A percentile compares a stretch with the other conserved stretches of the same genome.
Evolutionary conservation across 1,140 invertebrate genomes (phyloP).

Genomic region (Dreissena polymorpha): DNA sequence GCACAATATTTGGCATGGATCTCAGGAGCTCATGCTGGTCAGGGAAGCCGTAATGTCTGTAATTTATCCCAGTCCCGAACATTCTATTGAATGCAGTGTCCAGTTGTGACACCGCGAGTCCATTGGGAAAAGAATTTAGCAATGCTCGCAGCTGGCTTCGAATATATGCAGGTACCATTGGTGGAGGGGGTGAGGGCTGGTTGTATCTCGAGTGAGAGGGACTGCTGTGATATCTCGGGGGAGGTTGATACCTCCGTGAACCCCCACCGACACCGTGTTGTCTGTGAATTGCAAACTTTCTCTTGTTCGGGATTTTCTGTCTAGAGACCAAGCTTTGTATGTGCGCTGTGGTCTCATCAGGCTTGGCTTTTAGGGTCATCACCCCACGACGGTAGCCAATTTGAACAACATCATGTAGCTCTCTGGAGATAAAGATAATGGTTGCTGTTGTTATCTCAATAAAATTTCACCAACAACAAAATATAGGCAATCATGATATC

Average conservation of each 20-base stretch:
- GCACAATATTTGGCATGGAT: constrained; percentile 61
- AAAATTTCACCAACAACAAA: no score
- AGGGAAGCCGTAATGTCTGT: constrained; percentile 58
- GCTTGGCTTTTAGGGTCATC: constrained; percentile 63
- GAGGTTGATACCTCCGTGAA: constrained; percentile 16
- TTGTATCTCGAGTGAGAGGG: neutral
- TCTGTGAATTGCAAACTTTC: constrained; percentile 61
- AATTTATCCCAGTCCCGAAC: constrained; percentile 65
- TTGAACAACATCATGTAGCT: constrained; percentile 68
- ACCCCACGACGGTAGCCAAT: constrained; percentile 60
- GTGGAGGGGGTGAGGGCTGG: constrained; percentile 11
- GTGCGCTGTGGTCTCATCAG: constrained; percentile 68
- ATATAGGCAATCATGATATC: no score
- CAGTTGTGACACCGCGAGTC: constrained; percentile 63
- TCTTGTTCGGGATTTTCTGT: constrained; percentile 67
- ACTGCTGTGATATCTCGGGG: constrained; percentile 9
- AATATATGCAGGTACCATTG: constrained; percentile 59
- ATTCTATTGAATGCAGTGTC: constrained; percentile 62
- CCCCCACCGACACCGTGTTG: constrained; percentile 16
- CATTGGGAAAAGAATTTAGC: constrained; percentile 61
- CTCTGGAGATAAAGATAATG: constrained; percentile 44
- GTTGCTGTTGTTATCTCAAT: no score
- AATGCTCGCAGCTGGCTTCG: constrained; percentile 59
- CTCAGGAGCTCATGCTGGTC: constrained; percentile 60
- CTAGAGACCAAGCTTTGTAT: constrained; percentile 71